Conservation (phyloP, 2,113 vertebrate genomes). For the Cyprinodon brontotheroides region DNA sequence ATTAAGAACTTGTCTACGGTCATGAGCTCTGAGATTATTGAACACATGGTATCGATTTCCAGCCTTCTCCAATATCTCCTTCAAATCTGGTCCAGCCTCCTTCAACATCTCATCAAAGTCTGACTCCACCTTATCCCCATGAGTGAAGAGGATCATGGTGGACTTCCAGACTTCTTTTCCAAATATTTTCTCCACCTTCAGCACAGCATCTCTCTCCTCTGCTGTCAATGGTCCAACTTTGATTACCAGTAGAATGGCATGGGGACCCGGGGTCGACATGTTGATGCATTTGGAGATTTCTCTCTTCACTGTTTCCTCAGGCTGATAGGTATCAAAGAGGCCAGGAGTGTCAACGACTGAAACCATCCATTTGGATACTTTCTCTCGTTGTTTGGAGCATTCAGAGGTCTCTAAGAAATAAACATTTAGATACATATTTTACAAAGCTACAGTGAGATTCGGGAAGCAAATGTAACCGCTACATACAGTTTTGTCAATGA, state of each 20-base stretch:
- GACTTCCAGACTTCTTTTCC: conserved; percentile 19
- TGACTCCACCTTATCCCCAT: not conserved
- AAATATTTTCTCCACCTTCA: conserved; percentile 37
- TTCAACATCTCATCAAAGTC: not conserved
- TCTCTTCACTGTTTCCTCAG: not conserved
- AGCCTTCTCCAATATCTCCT: conserved; percentile 21
- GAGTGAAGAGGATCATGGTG: conserved; percentile 52
- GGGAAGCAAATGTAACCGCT: too few relatives aligned
- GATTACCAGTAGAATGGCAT: conserved; percentile 54
- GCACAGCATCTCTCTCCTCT: conserved; percentile 28
- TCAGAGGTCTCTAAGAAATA: conserved; percentile 3
- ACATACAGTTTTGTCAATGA: too few relatives aligned
- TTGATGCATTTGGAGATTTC: conserved; percentile 40
- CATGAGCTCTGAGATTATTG: conserved; percentile 12
- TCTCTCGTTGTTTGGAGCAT: not conserved
- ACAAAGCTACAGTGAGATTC: too few relatives aligned
- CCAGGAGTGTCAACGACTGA: conserved; percentile 44
- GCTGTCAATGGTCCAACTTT: conserved; percentile 30
- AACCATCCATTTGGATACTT: not conserved
- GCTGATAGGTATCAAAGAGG: conserved; percentile 32
- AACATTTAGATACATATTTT: too few relatives aligned
- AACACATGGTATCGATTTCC: conserved; percentile 27
- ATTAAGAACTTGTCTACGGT: conserved; percentile 27
- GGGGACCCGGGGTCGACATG: conserved; percentile 57
- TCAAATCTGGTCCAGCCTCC: conserved; percentile 1